Evolutionary conservation across 1,140 invertebrate species (phyloP), one percentile per base, ranked within the genome.

Genomic region (Anoplophora glabripennis): DNA sequence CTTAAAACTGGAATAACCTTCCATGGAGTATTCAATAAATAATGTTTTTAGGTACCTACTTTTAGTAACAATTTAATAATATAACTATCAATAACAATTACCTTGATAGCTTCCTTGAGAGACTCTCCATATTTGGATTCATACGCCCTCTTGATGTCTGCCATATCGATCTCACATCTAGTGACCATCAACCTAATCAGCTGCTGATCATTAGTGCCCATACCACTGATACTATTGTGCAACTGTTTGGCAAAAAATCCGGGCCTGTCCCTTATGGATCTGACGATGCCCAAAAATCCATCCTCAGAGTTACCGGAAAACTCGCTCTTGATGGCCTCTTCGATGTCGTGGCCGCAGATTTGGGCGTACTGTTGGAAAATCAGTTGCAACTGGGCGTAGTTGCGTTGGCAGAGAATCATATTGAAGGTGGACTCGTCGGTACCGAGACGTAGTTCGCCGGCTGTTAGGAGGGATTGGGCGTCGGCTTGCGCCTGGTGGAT

Each of bases 391-490:
- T 96, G 93, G 8, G 82, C 77, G 70, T 85, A 85, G 67, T 86
- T 92, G 44, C 89, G 80, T 61, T 87, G 85, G 57, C 88, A 89
- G 7, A 95, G 79, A 63, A 94, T 85, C 36, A 87, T 83, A 73
- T 93, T 94, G 77, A 94, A 94, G 42, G 83, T 82, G 4, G 89
- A 91, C 73, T 94, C 92, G 72, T 94, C 92, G 2, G 92, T 95
- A 56, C 93, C 92, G 44, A 89, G 81, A 38, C 84, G 82, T 3
- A 91, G 78, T 72, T 91, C 90, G 60, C 90, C 90, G 51, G 89
- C 90, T 76, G 84, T 79, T 4, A 91, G 78, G 41, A 93, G 78
- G 70, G 83, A 81, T 69, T 84, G 83, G 7, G 89, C 89, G 76
- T 92, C 90, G 58, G 83, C 76, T 46, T 80, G 75, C 21, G 88